phyloP scores from a whole-genome alignment of 2,888 invertebrate genomes.

The Rhimphoctona megacephalus region DNA sequence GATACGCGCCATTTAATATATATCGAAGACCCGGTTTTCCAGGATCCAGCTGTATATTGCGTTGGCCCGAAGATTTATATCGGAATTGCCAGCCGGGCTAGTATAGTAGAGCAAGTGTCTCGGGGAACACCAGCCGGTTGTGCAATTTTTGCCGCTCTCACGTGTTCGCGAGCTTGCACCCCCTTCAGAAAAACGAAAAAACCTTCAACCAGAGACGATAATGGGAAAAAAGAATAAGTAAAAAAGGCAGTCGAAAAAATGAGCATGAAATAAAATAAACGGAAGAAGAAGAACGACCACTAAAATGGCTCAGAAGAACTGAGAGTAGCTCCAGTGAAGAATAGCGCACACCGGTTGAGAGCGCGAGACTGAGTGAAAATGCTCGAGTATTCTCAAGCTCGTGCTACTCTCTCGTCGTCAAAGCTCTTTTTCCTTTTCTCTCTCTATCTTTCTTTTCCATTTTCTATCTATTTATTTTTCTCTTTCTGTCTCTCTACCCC shows the following conservation, averaged over 20 bases:
- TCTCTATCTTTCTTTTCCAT: conserved; percentile 19
- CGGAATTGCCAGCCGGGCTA: conserved; percentile 59
- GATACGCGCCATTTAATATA: conserved; percentile 54
- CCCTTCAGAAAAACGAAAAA: conserved; percentile 34
- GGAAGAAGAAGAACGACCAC: conserved; percentile 50
- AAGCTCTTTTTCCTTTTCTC: conserved; percentile 50
- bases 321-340: conserved; percentile 45
- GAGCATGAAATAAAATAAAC: conserved; percentile 25
- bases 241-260: conserved; percentile 19
- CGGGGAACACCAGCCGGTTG: conserved; percentile 55
- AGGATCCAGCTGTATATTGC: conserved; percentile 57
- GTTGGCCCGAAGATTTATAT: conserved; percentile 66
- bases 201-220: conserved; percentile 40
- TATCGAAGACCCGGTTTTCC: conserved; percentile 20
- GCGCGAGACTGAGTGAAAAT: conserved; percentile 44
- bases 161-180: conserved; percentile 25
- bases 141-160: conserved; percentile 60
- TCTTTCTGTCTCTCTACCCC: conserved; percentile 1
- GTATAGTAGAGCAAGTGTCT: conserved; percentile 36
- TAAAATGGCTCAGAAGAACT: conserved; percentile 43
- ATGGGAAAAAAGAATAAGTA: conserved; percentile 37
- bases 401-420: conserved; percentile 57
- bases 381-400: conserved; percentile 65
- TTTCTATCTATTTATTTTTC: conserved; percentile 37
- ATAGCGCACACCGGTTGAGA: conserved; percentile 36